A percentile compares a stretch with the other conserved stretches of the same genome.
These are phyloP conservation scores for Polypterus senegalus DNA, from an alignment of 2,113 vertebrate genomes.

Conservation along the genomic window DNA sequence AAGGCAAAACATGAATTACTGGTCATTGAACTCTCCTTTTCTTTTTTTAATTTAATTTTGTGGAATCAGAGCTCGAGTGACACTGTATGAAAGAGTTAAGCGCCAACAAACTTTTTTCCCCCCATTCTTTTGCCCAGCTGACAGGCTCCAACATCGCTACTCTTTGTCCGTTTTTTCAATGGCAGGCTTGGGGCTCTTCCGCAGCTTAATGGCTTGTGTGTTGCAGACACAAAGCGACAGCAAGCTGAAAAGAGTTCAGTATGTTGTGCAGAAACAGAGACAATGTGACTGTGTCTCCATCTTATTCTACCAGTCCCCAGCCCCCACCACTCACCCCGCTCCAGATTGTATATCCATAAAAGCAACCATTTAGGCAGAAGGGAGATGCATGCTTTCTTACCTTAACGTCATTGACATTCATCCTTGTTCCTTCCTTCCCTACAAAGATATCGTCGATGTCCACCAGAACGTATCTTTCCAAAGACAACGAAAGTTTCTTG, in stretches of 20 bases:
- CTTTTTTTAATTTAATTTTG: too few relatives aligned
- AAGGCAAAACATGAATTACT: too few relatives aligned
- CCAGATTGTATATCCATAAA: not conserved
- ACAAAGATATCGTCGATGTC: conserved; percentile 95
- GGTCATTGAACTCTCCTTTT: too few relatives aligned
- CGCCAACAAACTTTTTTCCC: too few relatives aligned
- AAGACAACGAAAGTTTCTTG: conserved; percentile 67
- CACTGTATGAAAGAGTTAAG: too few relatives aligned
- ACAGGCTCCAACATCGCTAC: too few relatives aligned
- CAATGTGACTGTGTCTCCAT: too few relatives aligned
- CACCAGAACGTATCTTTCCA: conserved; percentile 83
- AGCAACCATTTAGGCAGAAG: not conserved
- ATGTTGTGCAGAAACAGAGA: conserved; percentile 27
- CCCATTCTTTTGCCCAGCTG: too few relatives aligned
- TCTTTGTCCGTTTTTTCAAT: too few relatives aligned
- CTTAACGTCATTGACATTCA: conserved; percentile 90
- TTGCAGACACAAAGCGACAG: conserved; percentile 11
- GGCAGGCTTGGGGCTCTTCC: conserved; percentile 1
- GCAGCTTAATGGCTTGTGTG: conserved; percentile 16
- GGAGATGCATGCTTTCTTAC: conserved; percentile 42
- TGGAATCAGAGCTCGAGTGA: too few relatives aligned
- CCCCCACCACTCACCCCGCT: too few relatives aligned
- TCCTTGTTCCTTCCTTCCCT: conserved; percentile 89
- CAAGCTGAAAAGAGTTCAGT: conserved; percentile 13
- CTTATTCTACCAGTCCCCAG: too few relatives aligned